phyloP scores from a whole-genome alignment of 2,888 invertebrate genomes.

The Neria commutata region DNA sequence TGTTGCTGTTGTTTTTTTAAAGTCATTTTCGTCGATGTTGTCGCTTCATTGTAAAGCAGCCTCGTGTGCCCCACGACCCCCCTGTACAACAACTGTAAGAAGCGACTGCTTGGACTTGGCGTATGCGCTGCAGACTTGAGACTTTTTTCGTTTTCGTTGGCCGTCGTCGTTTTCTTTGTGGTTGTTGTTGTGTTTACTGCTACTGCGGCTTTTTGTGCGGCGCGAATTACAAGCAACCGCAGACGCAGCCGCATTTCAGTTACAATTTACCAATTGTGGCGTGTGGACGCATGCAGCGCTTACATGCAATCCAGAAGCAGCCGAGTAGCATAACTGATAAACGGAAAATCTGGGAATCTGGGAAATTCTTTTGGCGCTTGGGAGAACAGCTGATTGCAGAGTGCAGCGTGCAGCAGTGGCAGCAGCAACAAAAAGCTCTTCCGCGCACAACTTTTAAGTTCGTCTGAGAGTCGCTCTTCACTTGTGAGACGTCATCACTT shows the following conservation, averaged over 20 bases:
- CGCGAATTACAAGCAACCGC: slow-evolving; percentile 10
- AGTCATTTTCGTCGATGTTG: slow-evolving; percentile 38
- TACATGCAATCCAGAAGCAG: slow-evolving; percentile 15
- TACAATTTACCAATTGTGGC: slow-evolving; percentile 60
- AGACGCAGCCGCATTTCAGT: slow-evolving; percentile 42
- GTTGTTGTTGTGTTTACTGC: neutral
- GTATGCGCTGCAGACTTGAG: slow-evolving; percentile 44
- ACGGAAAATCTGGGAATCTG: slow-evolving; percentile 2
- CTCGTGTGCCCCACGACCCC: too few relatives aligned
- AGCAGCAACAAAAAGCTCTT: slow-evolving; percentile 4
- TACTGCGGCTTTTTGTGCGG: neutral
- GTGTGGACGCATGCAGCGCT: slow-evolving; percentile 45
- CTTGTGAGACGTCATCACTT: slow-evolving; percentile 18
- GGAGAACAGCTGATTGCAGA: slow-evolving; percentile 14
- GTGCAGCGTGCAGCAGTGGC: neutral
- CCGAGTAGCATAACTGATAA: slow-evolving; percentile 1
- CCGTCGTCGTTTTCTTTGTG: slow-evolving; percentile 20
- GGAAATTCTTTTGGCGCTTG: slow-evolving; percentile 2
- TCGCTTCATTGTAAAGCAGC: slow-evolving; percentile 19
- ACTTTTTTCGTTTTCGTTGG: slow-evolving; percentile 42
- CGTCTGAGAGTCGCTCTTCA: slow-evolving; percentile 6
- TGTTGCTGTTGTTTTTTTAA: slow-evolving; percentile 28
- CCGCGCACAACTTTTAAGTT: neutral
- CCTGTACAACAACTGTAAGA: too few relatives aligned
- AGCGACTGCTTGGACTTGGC: slow-evolving; percentile 20